Evolutionary conservation across 2,113 vertebrate species (phyloP).

Genomic region (Strix uralensis): DNA sequence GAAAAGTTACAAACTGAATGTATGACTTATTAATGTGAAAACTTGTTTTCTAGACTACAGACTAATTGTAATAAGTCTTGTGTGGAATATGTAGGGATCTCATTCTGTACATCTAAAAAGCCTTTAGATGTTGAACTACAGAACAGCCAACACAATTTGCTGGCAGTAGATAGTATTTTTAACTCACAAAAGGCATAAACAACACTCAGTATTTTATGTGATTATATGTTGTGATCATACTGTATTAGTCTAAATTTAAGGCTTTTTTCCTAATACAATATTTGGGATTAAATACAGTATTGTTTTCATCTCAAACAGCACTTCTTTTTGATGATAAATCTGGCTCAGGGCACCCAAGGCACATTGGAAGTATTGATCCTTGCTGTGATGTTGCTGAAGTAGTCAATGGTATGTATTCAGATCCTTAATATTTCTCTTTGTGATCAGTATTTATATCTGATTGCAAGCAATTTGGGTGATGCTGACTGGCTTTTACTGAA

Average conservation of each 20-base stretch:
- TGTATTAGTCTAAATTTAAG: background rate
- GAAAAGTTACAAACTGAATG: background rate
- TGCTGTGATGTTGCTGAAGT: slow-evolving; percentile 93
- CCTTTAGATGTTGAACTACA: background rate
- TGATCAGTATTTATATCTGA: background rate
- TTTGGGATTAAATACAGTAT: background rate
- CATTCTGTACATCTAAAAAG: background rate
- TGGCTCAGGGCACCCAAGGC: slow-evolving; percentile 87
- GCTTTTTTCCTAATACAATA: background rate
- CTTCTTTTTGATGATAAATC: slow-evolving; percentile 91
- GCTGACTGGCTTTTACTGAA: background rate
- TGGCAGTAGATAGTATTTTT: background rate
- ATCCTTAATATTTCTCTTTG: background rate
- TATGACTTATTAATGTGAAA: background rate
- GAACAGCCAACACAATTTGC: background rate
- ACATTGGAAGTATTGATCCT: slow-evolving; percentile 97
- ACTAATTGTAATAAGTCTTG: background rate
- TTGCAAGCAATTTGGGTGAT: background rate
- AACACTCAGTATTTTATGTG: background rate
- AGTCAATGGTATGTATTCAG: slow-evolving; percentile 83
- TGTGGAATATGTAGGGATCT: background rate
- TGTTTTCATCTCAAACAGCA: slow-evolving; percentile 72
- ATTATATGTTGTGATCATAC: background rate
- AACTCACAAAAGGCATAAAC: background rate
- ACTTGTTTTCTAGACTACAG: background rate